These are phyloP conservation scores for Loris lydekkerianus DNA, from an alignment of 2,797 vertebrate species.

Conservation along the genomic window DNA sequence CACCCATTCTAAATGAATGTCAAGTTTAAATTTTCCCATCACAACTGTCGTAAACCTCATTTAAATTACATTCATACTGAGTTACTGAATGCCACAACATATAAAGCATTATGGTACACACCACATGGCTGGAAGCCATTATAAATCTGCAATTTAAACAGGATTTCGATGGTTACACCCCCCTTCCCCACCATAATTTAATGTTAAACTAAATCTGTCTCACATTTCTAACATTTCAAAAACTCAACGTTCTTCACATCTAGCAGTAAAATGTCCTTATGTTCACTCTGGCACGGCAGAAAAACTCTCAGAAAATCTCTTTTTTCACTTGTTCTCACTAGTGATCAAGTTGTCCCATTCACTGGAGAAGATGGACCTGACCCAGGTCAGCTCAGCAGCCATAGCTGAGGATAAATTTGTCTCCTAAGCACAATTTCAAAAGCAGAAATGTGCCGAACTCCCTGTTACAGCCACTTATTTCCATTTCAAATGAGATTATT, in stretches of 20 bases:
- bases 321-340: rapidly evolving
- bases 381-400: neutral
- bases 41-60: neutral
- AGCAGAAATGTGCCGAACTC: neutral
- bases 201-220: neutral
- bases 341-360: too few relatives aligned
- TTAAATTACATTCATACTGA: neutral
- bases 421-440: neutral
- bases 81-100: too few relatives aligned
- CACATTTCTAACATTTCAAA: neutral
- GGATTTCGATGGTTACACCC: neutral
- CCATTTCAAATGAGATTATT: neutral
- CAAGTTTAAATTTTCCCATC: neutral
- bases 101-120: neutral
- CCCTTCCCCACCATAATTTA: neutral
- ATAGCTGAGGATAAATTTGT: neutral
- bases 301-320: neutral
- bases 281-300: rapidly evolving
- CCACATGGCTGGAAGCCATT: neutral
- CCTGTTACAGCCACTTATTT: rapidly evolving
- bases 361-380: neutral
- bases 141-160: rapidly evolving
- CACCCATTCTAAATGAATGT: neutral
- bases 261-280: neutral
- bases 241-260: neutral